Evolutionary conservation across 2,888 invertebrate species (phyloP), one percentile per base, ranked within the genome.

Genomic region (Chelonus formosanus): DNA sequence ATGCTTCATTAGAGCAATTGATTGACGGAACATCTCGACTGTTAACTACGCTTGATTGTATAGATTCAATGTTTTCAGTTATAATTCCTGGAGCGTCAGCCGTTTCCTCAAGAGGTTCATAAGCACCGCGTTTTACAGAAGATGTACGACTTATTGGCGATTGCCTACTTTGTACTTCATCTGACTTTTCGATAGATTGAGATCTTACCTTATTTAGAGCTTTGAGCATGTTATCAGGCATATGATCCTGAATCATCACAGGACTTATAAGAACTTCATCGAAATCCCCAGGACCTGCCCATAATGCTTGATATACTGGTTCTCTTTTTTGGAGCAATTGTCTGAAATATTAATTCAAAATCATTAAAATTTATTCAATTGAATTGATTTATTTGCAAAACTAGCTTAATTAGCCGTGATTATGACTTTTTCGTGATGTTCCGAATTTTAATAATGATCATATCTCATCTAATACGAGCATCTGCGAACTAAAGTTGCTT

Each of bases 191-290:
- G 63, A 59, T 57, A 47, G 61, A 67, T 59, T 70, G 64, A 44
- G 57, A 48, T 74, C 87, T 86, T 90, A 95, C 94, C 92, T 94
- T 93, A 85, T 93, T 90, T 70, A 95, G 87, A 36, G 94, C 94
- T 70, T 92, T 90, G 74, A 95, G 86, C 67, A 95, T 92, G 82
- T 90, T 91, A 81, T 95, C 94, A 40, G 95, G 94, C 94, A 95
- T 94, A 83, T 95, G 95, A 84, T 95, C 95, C 84, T 94, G 93
- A 69, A 95, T 88, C 94, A 95, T 95, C 59, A 93, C 93, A 0
- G 95, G 95, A 35, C 94, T 94, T 71, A 95, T 93, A 63, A 95
- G 87, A 31, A 95, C 94, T 85, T 95, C 93, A 81, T 94, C 93
- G 81, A 95, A 95, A 81, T 93, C 93, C 50, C 89, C 90, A 74